These are phyloP conservation scores for Drosophila gaucha DNA, from an alignment of 2,888 invertebrate genomes.

Conservation along the genomic window DNA sequence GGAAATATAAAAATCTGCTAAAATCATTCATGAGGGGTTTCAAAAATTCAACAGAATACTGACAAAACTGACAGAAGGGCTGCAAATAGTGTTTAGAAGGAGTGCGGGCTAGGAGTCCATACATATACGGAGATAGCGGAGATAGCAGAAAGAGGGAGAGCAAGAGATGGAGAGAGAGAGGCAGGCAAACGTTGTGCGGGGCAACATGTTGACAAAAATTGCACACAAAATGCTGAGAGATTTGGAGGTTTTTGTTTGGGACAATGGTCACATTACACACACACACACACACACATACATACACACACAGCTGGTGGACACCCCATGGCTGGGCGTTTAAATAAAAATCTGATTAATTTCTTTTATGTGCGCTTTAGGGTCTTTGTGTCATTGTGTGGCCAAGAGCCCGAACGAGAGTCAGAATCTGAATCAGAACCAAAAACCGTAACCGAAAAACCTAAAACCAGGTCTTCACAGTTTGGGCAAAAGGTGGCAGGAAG, in stretches of 20 bases:
- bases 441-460: slow-evolving; percentile 19
- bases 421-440: slow-evolving; percentile 19
- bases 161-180: slow-evolving; percentile 7
- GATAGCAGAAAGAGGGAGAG: neutral
- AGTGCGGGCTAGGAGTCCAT: slow-evolving; percentile 1
- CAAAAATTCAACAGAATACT: slow-evolving; percentile 64
- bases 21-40: slow-evolving; percentile 72
- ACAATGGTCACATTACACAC: slow-evolving; percentile 60
- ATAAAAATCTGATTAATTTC: slow-evolving; percentile 81
- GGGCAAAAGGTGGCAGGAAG: slow-evolving; percentile 69
- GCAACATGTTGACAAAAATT: slow-evolving; percentile 78
- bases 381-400: slow-evolving; percentile 74
- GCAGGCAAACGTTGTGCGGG: slow-evolving; percentile 49
- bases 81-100: slow-evolving; percentile 37
- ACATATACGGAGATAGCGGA: neutral
- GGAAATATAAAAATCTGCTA: slow-evolving; percentile 73
- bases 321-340: slow-evolving; percentile 74
- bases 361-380: slow-evolving; percentile 70
- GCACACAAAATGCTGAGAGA: slow-evolving; percentile 63
- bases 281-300: slow-evolving; percentile 17
- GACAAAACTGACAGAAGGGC: slow-evolving; percentile 56
- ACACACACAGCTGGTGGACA: slow-evolving; percentile 36
- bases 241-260: slow-evolving; percentile 63
- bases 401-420: slow-evolving; percentile 27
- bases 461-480: slow-evolving; percentile 21